These are phyloP conservation scores for Scopus umbretta DNA, from an alignment of 2,113 vertebrate species.

Conservation along the genomic window DNA sequence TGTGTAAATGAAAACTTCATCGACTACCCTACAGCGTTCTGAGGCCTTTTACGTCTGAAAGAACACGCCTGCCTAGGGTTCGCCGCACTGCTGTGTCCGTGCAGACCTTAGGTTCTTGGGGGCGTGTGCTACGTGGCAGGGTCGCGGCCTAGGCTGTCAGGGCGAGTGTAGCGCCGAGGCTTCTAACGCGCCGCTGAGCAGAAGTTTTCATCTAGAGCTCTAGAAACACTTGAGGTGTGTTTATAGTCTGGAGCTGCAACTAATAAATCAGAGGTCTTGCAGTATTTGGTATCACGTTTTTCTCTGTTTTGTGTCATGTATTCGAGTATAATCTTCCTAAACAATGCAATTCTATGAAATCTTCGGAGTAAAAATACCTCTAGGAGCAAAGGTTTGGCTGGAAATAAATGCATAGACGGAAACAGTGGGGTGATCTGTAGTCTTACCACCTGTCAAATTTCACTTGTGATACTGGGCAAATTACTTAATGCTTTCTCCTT, in stretches of 20 bases:
- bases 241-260: background rate
- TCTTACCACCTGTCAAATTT: background rate
- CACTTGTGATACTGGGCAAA: background rate
- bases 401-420: background rate
- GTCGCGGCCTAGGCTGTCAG: fast-evolving
- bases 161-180: background rate
- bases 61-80: fast-evolving
- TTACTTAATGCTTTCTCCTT: background rate
- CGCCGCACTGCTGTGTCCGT: fast-evolving
- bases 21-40: background rate
- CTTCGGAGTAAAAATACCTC: background rate
- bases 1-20: background rate
- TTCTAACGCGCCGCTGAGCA: background rate
- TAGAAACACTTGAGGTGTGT: background rate
- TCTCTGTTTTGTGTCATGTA: background rate
- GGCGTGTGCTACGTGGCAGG: background rate
- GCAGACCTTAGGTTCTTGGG: background rate
- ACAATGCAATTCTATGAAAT: background rate
- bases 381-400: background rate
- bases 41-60: background rate
- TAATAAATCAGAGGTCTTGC: background rate
- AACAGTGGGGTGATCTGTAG: background rate
- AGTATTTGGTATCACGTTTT: background rate
- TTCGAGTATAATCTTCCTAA: background rate
- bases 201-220: background rate